A percentile compares a stretch with the other conserved stretches of the same genome.
Conservation (phyloP, 2,888 invertebrate species). For the Drosophila picticornis region DNA sequence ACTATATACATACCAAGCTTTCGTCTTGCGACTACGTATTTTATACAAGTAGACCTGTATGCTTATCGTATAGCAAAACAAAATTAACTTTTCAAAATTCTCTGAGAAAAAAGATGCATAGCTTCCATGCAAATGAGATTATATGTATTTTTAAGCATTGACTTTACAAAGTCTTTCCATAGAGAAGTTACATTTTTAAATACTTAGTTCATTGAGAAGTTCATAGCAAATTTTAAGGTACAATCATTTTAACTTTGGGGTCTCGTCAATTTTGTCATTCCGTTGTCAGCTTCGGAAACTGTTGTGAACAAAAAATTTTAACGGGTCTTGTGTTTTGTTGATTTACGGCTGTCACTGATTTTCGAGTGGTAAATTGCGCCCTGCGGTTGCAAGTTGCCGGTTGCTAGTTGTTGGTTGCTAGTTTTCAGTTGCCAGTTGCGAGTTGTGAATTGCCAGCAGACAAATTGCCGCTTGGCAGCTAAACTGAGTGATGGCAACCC, state of each 20-base stretch:
- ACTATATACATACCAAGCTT: background rate
- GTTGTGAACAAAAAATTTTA: constrained; percentile 29
- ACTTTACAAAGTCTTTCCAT: background rate
- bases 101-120: background rate
- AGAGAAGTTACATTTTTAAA: background rate
- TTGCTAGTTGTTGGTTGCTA: constrained; percentile 1
- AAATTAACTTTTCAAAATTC: background rate
- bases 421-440: background rate
- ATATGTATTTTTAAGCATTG: background rate
- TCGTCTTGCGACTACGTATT: background rate
- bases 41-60: background rate
- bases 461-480: constrained; percentile 48
- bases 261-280: constrained; percentile 21
- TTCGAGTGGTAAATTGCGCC: constrained; percentile 51
- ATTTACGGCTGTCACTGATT: constrained; percentile 55
- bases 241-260: background rate
- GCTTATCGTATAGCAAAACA: background rate
- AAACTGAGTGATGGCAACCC: constrained; percentile 33
- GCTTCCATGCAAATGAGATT: too few species aligned
- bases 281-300: constrained; percentile 4
- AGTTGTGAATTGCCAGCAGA: constrained; percentile 36
- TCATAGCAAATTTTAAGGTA: background rate
- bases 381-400: constrained; percentile 30
- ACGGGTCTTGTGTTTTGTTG: constrained; percentile 40
- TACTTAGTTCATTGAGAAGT: background rate